Evolutionary conservation across 2,113 vertebrate genomes (phyloP), one percentile per base, ranked within the genome.

Genomic region (Daubentonia madagascariensis): DNA sequence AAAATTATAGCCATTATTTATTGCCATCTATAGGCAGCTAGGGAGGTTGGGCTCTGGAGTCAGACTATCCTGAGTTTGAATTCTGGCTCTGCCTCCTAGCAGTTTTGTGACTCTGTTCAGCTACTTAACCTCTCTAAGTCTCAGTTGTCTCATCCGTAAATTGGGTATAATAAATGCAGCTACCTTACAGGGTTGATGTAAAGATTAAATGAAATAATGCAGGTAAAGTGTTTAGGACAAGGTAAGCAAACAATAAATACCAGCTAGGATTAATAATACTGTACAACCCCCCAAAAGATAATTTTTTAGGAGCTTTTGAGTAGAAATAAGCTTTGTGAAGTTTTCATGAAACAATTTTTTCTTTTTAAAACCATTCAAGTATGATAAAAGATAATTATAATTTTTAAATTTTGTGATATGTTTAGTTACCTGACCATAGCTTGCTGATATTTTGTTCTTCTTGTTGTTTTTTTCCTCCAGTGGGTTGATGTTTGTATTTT

Each of bases 311-410:
- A 91, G 35, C 37, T 88, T 91, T 80, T 40, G 81, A 95, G 43
- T 91, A 10, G 65, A 96, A 93, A 93, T 43, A 85, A 59, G 28
- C 13, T 93, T 45, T n/a, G 18, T 70, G 16, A 94, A 70, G 54
- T 91, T 87, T 96, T 80, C 65, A 81, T 80, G 52, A 91, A 95
- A 89, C 18, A 20, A 75, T 28, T 88, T 83, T 63, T 75, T 30
- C 32, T 73, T 67, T 81, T 73, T 52, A n/a, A 88, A 78, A 81
- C 68, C n/a, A 96, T 43, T 43, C 68, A 67, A 23, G 20, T 59
- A 65, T 63, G 45, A 85, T 85, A 43, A 80, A 94, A 87, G 63
- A 95, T 81, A 70, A 80, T 76, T 57, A 65, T 52, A 50, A 32
- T 86, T 96, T 78, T 79, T 88, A 22, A 50, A 18, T 80, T 87